Base-by-base conservation (phyloP, 2,113 vertebrate species). In the Symphodus melops region DNA sequence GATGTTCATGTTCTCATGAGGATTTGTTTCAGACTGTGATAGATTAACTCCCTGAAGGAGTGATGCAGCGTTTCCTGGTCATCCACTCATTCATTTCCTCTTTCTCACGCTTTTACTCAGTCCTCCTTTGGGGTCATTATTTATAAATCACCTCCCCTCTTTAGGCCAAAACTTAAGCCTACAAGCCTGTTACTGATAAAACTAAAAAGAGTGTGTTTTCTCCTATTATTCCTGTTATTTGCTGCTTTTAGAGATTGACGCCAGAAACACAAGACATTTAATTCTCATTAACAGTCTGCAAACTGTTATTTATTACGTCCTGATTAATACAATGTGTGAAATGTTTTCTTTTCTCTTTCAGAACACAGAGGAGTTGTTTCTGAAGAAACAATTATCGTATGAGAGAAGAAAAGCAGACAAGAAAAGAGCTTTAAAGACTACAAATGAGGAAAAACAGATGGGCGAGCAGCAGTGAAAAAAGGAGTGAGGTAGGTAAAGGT, bases 41-140 rank as follows among this genome's bases (percentile, higher is more conserved):
- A 51, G 57, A 73, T 85, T 52, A 65, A 12, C 73, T 61, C 72
- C 53, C 44, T 59, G 66, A 37, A 62, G 58, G 73, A 39, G 69
- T 82, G 61, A 72, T 49, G 69, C 61, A 41, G 53, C 63, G 59
- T 84, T 92, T 90, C 79, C 72, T 88, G 69, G 11, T 76, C 75
- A 69, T 69, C 55, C 63, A 65, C 69, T 66, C 0, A 36, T 55
- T 79, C 62, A 70, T 64, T 77, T 85, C 68, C 82, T 81, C 58
- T 82, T 88, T 92, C 89, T 86, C 86, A 89, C 21, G 69, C 81
- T 84, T 75, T 72, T 54, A 52, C 53, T 56, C 75, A 62, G 62
- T 57, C 1, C 68, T 80, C 83, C 60, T 74, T 12, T 9, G 58
- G 54, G 74, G 39, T 44, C 36, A 0, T 53, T n/a, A 49, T 20